Evolutionary conservation across 1,140 invertebrate species (phyloP).

Genomic region (Wiebesia pumilae): DNA sequence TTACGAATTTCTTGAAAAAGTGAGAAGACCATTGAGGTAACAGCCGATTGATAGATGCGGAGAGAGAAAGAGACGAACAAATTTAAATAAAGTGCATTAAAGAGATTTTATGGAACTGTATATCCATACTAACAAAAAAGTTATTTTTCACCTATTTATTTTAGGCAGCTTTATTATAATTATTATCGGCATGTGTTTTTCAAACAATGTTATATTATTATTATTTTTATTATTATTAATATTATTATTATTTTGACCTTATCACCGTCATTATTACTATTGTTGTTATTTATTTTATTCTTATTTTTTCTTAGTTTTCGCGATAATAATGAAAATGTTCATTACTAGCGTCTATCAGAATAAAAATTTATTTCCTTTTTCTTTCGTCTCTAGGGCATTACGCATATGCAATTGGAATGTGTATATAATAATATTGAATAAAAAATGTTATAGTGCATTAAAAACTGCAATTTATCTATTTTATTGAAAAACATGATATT

Average conservation of each 20-base stretch:
- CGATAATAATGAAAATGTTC: not conserved
- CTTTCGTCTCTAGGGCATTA: not conserved
- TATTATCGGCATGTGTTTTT: not conserved
- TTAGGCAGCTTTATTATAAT: not conserved
- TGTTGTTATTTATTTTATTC: not conserved
- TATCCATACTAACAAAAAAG: not conserved
- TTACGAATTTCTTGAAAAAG: not conserved
- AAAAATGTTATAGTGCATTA: not conserved
- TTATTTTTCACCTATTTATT: not conserved
- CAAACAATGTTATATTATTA: not conserved
- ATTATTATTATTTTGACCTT: not conserved
- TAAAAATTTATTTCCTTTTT: not conserved
- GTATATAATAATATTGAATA: conserved; percentile 1
- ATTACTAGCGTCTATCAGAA: not conserved
- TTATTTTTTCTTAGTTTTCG: conserved; percentile 32
- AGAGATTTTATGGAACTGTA: not conserved
- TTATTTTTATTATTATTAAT: not conserved
- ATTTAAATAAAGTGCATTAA: not conserved
- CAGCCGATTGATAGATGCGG: not conserved
- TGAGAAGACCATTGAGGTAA: not conserved
- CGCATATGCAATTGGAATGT: not conserved
- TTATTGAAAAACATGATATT: not conserved
- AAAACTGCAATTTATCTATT: not conserved
- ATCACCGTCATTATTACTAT: not conserved
- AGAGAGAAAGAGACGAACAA: not conserved